A percentile compares a stretch with the other conserved stretches of the same genome.
phyloP scores from a whole-genome alignment of 2,888 invertebrate species.

The Mamestra brassicae region DNA sequence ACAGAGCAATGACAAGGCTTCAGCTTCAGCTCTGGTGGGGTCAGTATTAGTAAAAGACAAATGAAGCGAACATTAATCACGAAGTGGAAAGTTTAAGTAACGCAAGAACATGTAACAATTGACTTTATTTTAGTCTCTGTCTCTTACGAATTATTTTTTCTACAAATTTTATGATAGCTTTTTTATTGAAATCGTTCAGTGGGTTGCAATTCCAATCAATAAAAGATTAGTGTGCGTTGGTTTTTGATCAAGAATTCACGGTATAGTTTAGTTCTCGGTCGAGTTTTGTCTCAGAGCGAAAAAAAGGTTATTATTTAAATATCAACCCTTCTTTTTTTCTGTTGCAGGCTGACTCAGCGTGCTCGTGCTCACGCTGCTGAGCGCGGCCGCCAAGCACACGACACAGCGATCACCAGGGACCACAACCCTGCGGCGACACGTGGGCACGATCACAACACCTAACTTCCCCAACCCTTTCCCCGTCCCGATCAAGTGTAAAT shows the following conservation, averaged over 20 bases:
- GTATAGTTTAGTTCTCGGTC: no score
- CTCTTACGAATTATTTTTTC: slow-evolving; percentile 53
- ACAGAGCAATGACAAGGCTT: no score
- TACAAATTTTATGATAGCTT: slow-evolving; percentile 22
- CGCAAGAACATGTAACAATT: slow-evolving; percentile 60
- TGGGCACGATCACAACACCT: not conserved
- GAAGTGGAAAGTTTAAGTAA: slow-evolving; percentile 38
- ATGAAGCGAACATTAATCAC: slow-evolving; percentile 48
- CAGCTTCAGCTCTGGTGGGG: no score
- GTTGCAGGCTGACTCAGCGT: not conserved
- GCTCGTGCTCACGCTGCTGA: not conserved
- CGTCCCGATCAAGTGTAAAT: no score
- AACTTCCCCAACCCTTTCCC: no score
- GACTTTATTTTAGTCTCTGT: slow-evolving; percentile 60
- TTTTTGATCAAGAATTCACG: not conserved
- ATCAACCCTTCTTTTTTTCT: not conserved
- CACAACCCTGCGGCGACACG: not conserved
- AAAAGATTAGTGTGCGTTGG: not conserved
- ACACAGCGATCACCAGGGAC: not conserved
- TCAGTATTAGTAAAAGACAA: slow-evolving; percentile 18
- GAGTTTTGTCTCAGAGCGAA: not conserved
- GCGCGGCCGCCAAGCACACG: not conserved
- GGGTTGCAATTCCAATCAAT: not conserved
- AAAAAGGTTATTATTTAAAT: not conserved
- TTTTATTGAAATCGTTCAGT: slow-evolving; percentile 12